Percentiles rank a stretch among this genome's conserved stretches.
Conservation (phyloP, 2,113 vertebrate species). For the Glareola pratincola region DNA sequence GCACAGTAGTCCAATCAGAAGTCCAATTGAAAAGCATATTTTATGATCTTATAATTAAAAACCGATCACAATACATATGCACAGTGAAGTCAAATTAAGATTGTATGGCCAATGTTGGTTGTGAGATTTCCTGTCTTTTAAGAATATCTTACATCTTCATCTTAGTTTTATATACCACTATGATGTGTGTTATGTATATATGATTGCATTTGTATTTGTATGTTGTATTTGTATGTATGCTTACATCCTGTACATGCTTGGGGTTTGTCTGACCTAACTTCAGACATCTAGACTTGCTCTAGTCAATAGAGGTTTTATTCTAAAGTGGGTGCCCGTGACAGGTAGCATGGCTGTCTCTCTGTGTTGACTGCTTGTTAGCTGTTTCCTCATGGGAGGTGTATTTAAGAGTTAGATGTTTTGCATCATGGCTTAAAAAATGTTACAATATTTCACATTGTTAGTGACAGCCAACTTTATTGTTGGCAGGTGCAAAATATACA, state of each 20-base stretch:
- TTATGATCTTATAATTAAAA: background rate
- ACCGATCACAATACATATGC: accelerated
- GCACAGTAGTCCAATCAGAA: background rate
- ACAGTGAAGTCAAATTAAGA: background rate
- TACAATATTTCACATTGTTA: background rate
- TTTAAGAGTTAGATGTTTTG: background rate
- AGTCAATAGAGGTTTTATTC: background rate
- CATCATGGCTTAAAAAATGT: background rate
- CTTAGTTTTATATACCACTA: background rate
- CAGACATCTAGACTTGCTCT: background rate
- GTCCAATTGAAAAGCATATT: background rate
- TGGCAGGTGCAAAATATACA: background rate
- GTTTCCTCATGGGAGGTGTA: background rate
- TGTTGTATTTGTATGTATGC: too few relatives aligned
- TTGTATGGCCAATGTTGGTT: background rate
- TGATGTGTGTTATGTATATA: background rate
- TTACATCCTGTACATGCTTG: background rate
- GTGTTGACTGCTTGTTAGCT: background rate
- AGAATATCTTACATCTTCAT: background rate
- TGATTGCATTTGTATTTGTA: background rate
- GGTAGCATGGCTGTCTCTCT: background rate
- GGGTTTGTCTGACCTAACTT: background rate
- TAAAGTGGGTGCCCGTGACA: background rate
- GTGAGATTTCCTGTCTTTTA: background rate
- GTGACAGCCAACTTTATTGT: background rate